These are phyloP conservation scores for Mastigias papua DNA, from an alignment of 30 jellyfish, hydroid and myxozoan species.

Conservation along the genomic window DNA sequence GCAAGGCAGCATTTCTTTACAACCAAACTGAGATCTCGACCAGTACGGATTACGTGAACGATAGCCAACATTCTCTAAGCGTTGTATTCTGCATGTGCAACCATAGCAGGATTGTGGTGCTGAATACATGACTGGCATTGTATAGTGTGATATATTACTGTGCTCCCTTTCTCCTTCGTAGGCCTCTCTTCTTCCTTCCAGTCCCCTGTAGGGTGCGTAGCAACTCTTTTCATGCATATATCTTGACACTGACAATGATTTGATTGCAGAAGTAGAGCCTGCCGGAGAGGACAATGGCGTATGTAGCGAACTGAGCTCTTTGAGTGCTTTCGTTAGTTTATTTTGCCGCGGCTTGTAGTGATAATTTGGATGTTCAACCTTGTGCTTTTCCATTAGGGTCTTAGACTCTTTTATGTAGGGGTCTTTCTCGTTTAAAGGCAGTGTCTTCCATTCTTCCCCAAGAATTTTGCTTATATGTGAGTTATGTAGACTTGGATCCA, in stretches of 20 bases:
- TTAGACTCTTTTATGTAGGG: conserved; percentile 83
- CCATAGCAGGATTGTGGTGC: conserved; percentile 14
- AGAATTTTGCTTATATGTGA: conserved; percentile 85
- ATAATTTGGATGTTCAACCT: conserved; percentile 82
- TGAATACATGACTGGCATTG: conserved; percentile 10
- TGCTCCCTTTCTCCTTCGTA: not conserved
- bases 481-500: conserved; percentile 87
- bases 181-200: not conserved
- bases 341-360: conserved; percentile 89
- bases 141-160: conserved; percentile 1
- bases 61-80: not conserved
- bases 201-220: conserved; percentile 18
- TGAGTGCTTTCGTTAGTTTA: conserved; percentile 69
- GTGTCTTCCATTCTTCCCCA: conserved; percentile 89
- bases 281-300: conserved; percentile 24
- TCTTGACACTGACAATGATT: conserved; percentile 17
- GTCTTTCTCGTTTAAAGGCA: conserved; percentile 66
- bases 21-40: not conserved
- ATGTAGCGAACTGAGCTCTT: conserved; percentile 62
- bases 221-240: not conserved
- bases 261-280: conserved; percentile 31
- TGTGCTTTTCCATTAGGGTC: conserved; percentile 78
- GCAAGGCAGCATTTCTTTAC: conserved; percentile 1
- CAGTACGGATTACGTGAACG: conserved; percentile 10
- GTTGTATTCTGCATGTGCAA: conserved; percentile 34